Base-by-base conservation (phyloP, 2,888 invertebrate genomes). In the Polydrusus tereticollis region DNA sequence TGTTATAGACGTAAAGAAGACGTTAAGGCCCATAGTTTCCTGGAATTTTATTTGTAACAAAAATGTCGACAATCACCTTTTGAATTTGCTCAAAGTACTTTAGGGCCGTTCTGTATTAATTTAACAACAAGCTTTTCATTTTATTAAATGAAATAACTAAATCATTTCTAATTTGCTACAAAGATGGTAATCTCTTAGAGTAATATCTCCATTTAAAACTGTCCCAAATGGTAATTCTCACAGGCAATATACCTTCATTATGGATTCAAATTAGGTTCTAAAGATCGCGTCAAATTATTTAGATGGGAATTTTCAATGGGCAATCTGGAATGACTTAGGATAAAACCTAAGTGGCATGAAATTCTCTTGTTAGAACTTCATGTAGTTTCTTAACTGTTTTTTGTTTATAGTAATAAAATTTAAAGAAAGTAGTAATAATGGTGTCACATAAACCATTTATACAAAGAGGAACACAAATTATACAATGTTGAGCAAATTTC, bases 271-370 rank as follows among this genome's bases (percentile, higher is more conserved):
- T 68, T 60, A 43, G 68, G 47, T 60, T 55, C 52, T 65, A 65
- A 65, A 65, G 55, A 65, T 65, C 55, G 38, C 65, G 50, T 65
- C 65, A 65, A 57, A 55, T 55, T 65, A 65, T 55, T 65, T 33
- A 38, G 38, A 55, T 2, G 41, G 65, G 55, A 38, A 65, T 38
- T 65, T 57, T 52, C 16, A 41, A 76, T 70, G 78, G 74, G 62
- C 74, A 73, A 71, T 36, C n/a, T 12, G n/a, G 36, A 36, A 5
- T 36, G 36, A n/a, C 36, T 12, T 8, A 8, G n/a, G 36, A 36
- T 36, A 36, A 36, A 36, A 36, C n/a, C 36, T 36, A 2, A 36
- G 36, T 36, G 2, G n/a, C 7, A n/a, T 2, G n/a, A 33, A 10
- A 33, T 33, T 33, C 10, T 33, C 10, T 33, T 33, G 33, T 6